These are phyloP conservation scores for Pinctada fucata DNA, from an alignment of 2,888 invertebrate species.

Conservation along the genomic window DNA sequence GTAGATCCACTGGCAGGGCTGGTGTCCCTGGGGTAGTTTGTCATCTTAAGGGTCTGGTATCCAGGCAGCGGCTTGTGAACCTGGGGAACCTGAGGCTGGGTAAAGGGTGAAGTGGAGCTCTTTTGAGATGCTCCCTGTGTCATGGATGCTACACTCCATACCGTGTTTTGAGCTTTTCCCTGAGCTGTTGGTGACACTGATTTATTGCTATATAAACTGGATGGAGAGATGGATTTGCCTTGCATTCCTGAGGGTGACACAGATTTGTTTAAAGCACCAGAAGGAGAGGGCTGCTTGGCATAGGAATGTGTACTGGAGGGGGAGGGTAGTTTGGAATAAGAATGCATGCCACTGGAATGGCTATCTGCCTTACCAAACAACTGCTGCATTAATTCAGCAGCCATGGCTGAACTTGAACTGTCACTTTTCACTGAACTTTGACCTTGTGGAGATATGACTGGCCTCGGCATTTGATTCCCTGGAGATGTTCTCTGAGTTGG, in stretches of 20 bases:
- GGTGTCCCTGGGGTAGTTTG: slow-evolving; percentile 17
- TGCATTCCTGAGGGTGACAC: not conserved
- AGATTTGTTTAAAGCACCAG: slow-evolving; percentile 6
- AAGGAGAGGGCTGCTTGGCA: slow-evolving; percentile 16
- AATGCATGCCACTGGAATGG: slow-evolving; percentile 17
- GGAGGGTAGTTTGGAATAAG: slow-evolving; percentile 21
- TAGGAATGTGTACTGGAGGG: slow-evolving; percentile 17
- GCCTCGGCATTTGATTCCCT: not conserved
- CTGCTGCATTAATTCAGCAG: slow-evolving; percentile 30
- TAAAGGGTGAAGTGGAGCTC: not conserved
- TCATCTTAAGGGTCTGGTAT: slow-evolving; percentile 38
- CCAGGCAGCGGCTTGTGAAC: slow-evolving; percentile 41
- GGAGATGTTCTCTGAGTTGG: slow-evolving; percentile 6
- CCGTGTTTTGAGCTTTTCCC: not conserved
- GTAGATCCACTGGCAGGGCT: not conserved
- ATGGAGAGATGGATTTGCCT: slow-evolving; percentile 20
- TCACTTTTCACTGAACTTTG: slow-evolving; percentile 8
- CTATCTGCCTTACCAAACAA: slow-evolving; percentile 24
- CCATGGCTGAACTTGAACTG: slow-evolving; percentile 14
- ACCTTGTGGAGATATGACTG: slow-evolving; percentile 5
- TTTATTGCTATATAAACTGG: slow-evolving; percentile 15
- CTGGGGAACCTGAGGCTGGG: slow-evolving; percentile 5
- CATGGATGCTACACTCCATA: slow-evolving; percentile 39
- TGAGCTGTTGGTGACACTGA: slow-evolving; percentile 1
- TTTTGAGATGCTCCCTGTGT: slow-evolving; percentile 8